Percentiles rank a stretch among this genome's conserved stretches.
Evolutionary conservation across 2,888 invertebrate species (phyloP).

Genomic region (Belgica antarctica): DNA sequence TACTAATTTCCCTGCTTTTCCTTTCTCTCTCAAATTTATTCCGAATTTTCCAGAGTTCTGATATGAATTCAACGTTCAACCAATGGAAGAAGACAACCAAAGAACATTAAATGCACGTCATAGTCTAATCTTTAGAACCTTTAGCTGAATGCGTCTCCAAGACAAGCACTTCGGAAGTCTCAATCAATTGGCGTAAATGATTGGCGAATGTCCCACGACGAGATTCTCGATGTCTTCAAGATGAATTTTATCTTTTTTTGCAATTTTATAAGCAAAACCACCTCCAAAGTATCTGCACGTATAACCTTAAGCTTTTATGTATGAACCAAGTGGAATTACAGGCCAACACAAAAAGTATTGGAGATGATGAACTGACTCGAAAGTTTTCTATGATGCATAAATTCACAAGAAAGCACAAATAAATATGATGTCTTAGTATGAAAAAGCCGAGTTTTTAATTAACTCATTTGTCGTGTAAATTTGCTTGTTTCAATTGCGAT

Average conservation of each 20-base stretch:
- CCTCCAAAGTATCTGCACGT: too few relatives aligned
- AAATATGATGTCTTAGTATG: background rate
- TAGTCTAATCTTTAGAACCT: background rate
- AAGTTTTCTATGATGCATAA: slow-evolving; percentile 14
- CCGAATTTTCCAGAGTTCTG: slow-evolving; percentile 24
- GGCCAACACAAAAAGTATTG: too few relatives aligned
- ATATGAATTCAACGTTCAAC: slow-evolving; percentile 39
- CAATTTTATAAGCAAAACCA: slow-evolving; percentile 9
- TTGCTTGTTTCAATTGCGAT: too few relatives aligned
- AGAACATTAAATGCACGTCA: slow-evolving; percentile 8
- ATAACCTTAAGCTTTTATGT: too few relatives aligned
- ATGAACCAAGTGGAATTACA: background rate
- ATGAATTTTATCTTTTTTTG: background rate
- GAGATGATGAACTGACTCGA: too few relatives aligned
- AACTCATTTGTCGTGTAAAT: too few relatives aligned
- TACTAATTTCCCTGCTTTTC: too few relatives aligned
- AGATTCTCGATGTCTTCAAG: background rate
- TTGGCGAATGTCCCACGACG: too few relatives aligned
- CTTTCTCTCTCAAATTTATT: background rate
- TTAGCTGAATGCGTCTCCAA: too few relatives aligned
- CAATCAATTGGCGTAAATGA: background rate
- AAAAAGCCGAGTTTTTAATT: too few relatives aligned
- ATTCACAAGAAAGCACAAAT: background rate
- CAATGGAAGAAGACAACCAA: slow-evolving; percentile 26
- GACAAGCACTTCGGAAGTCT: background rate